Percentiles rank a stretch among this genome's conserved stretches.
Conservation (phyloP, 2,888 invertebrate species). For the Coecobrya sp. region DNA sequence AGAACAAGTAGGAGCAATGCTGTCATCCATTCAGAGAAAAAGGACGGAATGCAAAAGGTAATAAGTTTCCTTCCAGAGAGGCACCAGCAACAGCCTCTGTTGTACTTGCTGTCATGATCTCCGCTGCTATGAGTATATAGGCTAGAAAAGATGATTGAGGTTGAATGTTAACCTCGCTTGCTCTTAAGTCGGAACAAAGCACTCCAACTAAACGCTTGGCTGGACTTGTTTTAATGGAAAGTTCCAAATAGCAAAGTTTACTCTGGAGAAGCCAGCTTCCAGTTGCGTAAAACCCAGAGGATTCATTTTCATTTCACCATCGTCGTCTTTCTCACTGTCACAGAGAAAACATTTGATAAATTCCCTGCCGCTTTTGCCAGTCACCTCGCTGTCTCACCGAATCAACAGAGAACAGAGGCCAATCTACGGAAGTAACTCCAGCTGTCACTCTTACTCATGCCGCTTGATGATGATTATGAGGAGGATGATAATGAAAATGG, state of each 20-base stretch:
- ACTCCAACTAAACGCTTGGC: background rate
- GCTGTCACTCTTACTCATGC: slow-evolving; percentile 2
- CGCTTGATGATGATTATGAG: background rate
- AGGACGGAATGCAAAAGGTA: too few relatives aligned
- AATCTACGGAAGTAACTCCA: slow-evolving; percentile 12
- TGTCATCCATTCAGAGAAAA: too few relatives aligned
- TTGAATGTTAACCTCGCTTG: slow-evolving; percentile 31
- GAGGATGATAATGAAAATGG: slow-evolving; percentile 3
- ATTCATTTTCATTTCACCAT: slow-evolving; percentile 1
- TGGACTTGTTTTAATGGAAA: slow-evolving; percentile 15
- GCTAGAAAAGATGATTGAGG: slow-evolving; percentile 35
- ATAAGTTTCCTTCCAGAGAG: background rate
- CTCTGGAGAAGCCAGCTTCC: background rate
- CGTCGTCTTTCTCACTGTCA: slow-evolving; percentile 18
- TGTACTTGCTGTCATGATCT: background rate
- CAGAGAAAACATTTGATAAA: background rate
- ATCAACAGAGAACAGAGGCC: slow-evolving; percentile 3
- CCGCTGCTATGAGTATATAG: background rate
- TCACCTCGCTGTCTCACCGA: slow-evolving; percentile 17
- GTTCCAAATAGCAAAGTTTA: slow-evolving; percentile 11
- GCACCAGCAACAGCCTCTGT: background rate
- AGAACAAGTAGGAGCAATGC: background rate
- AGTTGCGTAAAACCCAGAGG: background rate
- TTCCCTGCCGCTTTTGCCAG: background rate
- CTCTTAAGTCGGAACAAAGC: slow-evolving; percentile 11